Evolutionary conservation across 2,113 vertebrate species (phyloP), one percentile per base, ranked within the genome.

Genomic region (Camelus bactrianus): DNA sequence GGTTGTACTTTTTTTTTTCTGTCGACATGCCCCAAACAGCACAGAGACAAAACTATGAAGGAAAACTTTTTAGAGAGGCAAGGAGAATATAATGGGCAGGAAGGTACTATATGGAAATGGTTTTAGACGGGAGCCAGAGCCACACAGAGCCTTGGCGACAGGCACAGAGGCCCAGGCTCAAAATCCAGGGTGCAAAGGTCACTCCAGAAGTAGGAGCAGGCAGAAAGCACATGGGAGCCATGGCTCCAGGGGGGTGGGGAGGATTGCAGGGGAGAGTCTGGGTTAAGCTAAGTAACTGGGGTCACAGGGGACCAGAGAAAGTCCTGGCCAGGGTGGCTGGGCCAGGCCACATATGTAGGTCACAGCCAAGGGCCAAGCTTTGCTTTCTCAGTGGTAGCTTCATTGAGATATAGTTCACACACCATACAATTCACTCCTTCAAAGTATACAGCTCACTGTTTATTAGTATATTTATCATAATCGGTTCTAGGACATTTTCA

Each of bases 91-190:
- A 19, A 6, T 12, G 15, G 48, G 2, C 14, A 1, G 0, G 4
- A 24, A 24, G 1, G 20, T 2, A 2, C 35, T 2, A 1, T 8
- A 4, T 11, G 32, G 15, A 12, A 0, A 4, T 1, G 50, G 42
- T 20, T 22, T 48, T 30, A 7, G 76, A 11, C 54, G 14, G 72
- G 58, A 46, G 60, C 86, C 56, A 19, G 80, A 10, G 50, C 50
- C 76, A 6, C 1, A 1, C 0, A 4, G 42, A 7, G 8, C 17
- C 24, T 46, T 0, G 8, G 72, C 9, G 80, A 8, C 16, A 13
- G 12, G 6, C 67, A 4, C 42, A 1, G 42, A 50, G 50, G 35
- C 32, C 20, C n/a, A 4, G 62, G n/a, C 54, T 38, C n/a, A 32
- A 22, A 48, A 79, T 48, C 69, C 76, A 80, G 10, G 50, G 32